Conservation (phyloP, 30 jellyfish, hydroid and myxozoan species). For the Phacellophora camtschatica region DNA sequence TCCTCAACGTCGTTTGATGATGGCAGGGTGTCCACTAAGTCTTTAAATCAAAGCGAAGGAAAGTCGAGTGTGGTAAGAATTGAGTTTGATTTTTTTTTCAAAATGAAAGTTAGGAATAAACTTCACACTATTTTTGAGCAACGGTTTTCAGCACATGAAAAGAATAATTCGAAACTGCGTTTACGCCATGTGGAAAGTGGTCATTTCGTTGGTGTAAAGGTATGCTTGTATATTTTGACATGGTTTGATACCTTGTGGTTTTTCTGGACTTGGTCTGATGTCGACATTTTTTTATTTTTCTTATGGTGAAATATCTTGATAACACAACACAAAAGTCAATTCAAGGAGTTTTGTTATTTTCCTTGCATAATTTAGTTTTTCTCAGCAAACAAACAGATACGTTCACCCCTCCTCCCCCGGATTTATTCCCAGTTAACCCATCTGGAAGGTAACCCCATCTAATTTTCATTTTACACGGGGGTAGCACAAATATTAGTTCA, state of each 20-base stretch:
- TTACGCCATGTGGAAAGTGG: neutral
- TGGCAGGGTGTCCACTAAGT: conserved; percentile 2
- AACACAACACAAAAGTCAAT: no score
- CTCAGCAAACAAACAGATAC: no score
- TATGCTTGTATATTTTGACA: neutral
- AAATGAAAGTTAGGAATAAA: neutral
- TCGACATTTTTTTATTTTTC: neutral
- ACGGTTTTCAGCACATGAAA: neutral
- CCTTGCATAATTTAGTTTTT: no score
- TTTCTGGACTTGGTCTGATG: neutral
- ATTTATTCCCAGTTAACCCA: no score
- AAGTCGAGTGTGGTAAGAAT: conserved; percentile 19
- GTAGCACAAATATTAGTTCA: no score
- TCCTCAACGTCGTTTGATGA: conserved; percentile 3
- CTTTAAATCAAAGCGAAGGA: neutral
- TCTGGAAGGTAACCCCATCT: no score
- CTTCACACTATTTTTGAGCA: neutral
- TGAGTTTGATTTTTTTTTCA: neutral
- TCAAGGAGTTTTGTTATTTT: no score
- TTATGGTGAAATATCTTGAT: no score
- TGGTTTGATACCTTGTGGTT: neutral
- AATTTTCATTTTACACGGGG: no score
- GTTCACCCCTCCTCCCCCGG: no score
- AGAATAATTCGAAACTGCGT: neutral
- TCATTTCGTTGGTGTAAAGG: conserved; percentile 19